Conservation (phyloP, 2,888 invertebrate genomes). For the Rhagium mordax region DNA sequence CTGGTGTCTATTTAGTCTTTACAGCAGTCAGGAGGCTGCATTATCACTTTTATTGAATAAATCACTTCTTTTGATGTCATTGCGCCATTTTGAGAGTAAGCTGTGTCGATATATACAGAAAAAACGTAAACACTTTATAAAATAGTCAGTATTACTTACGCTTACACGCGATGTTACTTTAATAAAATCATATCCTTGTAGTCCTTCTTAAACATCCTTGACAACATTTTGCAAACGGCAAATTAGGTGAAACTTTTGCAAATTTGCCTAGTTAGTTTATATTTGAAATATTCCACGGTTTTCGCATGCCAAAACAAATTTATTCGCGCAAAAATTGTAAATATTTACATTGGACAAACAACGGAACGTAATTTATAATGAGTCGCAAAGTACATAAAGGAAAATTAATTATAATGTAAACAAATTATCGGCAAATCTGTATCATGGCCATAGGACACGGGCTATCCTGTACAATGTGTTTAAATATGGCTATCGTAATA, state of each 20-base stretch:
- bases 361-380: constrained; percentile 20
- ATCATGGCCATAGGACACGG: background rate
- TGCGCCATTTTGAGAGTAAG: background rate
- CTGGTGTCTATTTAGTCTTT: constrained; percentile 68
- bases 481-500: background rate
- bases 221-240: constrained; percentile 19
- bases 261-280: constrained; percentile 27
- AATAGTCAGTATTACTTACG: no score
- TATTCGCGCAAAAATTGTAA: constrained; percentile 32
- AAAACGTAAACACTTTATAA: background rate
- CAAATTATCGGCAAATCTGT: constrained; percentile 24
- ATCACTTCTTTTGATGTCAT: constrained; percentile 23
- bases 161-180: no score
- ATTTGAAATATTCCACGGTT: constrained; percentile 27
- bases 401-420: constrained; percentile 31
- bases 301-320: constrained; percentile 32
- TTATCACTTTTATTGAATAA: constrained; percentile 66
- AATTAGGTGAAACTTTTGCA: constrained; percentile 22
- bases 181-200: background rate
- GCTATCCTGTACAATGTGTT: no score
- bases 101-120: background rate
- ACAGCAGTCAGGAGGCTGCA: constrained; percentile 64
- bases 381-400: constrained; percentile 15
- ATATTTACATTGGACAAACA: constrained; percentile 34
- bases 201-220: constrained; percentile 17